These are phyloP conservation scores for Asobara japonica DNA, from an alignment of 1,140 invertebrate genomes.

Conservation along the genomic window DNA sequence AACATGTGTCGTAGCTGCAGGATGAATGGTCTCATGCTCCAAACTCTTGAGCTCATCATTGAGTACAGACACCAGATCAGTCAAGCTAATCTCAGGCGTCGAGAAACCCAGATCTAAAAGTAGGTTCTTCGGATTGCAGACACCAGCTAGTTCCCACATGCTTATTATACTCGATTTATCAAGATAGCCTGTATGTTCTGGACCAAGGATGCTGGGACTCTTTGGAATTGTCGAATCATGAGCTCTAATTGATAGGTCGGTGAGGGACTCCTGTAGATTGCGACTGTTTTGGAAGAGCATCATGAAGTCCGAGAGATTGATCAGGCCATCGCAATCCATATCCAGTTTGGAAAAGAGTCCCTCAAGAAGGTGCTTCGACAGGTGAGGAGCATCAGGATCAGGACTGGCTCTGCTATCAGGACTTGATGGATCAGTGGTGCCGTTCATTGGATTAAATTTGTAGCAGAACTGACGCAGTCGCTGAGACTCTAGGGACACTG, in stretches of 20 bases:
- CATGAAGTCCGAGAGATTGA: slow-evolving; percentile 76
- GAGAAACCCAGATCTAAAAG: slow-evolving; percentile 78
- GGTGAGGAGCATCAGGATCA: slow-evolving; percentile 40
- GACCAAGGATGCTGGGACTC: slow-evolving; percentile 44
- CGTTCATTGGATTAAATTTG: slow-evolving; percentile 10
- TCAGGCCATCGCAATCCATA: slow-evolving; percentile 72
- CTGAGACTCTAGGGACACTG: background rate
- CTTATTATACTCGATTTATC: slow-evolving; percentile 69
- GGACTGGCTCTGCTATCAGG: background rate
- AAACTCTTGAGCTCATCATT: slow-evolving; percentile 78
- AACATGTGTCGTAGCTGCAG: slow-evolving; percentile 62
- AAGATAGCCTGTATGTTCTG: slow-evolving; percentile 55
- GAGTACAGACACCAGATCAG: slow-evolving; percentile 76
- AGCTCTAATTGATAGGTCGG: slow-evolving; percentile 43
- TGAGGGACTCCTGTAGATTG: slow-evolving; percentile 58
- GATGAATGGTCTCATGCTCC: slow-evolving; percentile 60
- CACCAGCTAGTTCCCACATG: slow-evolving; percentile 77
- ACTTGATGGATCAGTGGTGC: background rate
- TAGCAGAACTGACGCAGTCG: background rate
- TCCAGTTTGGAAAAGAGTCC: slow-evolving; percentile 76
- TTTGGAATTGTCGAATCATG: slow-evolving; percentile 44
- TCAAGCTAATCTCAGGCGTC: slow-evolving; percentile 71
- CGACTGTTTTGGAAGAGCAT: slow-evolving; percentile 70
- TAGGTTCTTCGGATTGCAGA: slow-evolving; percentile 71
- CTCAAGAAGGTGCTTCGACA: slow-evolving; percentile 73